Evolutionary conservation across 2,888 invertebrate species (phyloP), one percentile per base, ranked within the genome.

Genomic region (Netelia virgata): DNA sequence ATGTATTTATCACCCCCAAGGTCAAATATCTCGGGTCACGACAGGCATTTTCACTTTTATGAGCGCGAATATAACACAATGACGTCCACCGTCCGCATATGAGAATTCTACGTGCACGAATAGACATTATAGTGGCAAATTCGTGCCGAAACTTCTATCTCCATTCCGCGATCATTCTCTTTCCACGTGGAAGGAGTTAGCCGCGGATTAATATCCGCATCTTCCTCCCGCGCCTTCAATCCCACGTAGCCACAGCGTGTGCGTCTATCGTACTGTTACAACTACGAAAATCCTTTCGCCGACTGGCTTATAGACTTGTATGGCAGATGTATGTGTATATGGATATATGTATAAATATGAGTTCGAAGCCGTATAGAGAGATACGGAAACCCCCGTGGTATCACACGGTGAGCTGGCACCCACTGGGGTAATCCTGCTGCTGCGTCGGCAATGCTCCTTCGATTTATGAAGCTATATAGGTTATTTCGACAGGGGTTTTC

Each of bases 131-230:
- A 23, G 74, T 36, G 53, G 36, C 6, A 36, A 36, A 36, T 41
- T n/a, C 16, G 23, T 50, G 66, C 28, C 70, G 79, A 72, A 75
- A 81, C 55, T 70, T 74, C 74, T 18, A 73, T 81, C 57, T 80
- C 73, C 55, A 43, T 53, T 55, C 47, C 41, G 43, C 41, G 20
- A 16, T 57, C 75, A 74, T 50, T 68, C 66, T 72, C 43, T 78
- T 16, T 63, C 36, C 78, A 83, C 69, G 82, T 83, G 86, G 83
- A 84, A 87, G 83, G 87, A 89, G 87, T 89, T 88, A 88, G 89
- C 89, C 87, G 86, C 84, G 87, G 88, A 91, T 90, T 91, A 91
- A 91, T 91, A 91, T 90, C 88, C 89, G 88, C 87, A 90, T 90
- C 88, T 89, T 88, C 89, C 84, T 82, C 61, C 69, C 63, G 57